These are phyloP conservation scores for Mugil cephalus DNA, from an alignment of 2,113 vertebrate genomes.

Conservation along the genomic window DNA sequence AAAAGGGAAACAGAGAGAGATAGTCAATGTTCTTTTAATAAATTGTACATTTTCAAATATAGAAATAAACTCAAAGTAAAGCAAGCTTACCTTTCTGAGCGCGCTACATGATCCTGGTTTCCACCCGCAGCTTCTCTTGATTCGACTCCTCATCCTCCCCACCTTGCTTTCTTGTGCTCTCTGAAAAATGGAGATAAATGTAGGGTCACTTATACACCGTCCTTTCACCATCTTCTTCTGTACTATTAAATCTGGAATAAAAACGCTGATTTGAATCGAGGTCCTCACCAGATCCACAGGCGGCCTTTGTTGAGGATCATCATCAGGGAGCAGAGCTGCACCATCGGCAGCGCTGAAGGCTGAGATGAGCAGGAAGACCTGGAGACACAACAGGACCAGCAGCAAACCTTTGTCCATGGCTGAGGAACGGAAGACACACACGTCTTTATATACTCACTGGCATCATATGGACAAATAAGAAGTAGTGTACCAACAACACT, in stretches of 20 bases:
- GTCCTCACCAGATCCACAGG: not conserved
- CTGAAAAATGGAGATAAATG: not conserved
- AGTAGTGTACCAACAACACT: accelerated
- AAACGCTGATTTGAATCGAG: not conserved
- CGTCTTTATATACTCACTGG: not conserved
- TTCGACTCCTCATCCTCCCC: no score
- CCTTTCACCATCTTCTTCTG: no score
- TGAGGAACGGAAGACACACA: not conserved
- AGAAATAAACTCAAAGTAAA: not conserved
- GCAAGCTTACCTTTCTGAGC: not conserved
- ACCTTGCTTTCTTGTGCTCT: no score
- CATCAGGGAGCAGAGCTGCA: not conserved
- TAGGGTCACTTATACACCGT: not conserved
- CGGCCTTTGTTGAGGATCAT: not conserved
- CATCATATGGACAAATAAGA: not conserved
- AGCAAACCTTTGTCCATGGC: constrained; percentile 51
- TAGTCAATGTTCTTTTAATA: no score
- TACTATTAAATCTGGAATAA: no score
- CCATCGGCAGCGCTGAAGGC: constrained; percentile 23
- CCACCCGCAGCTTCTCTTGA: not conserved
- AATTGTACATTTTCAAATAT: no score
- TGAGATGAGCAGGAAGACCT: constrained; percentile 56
- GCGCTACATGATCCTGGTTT: not conserved
- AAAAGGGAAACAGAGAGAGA: no score
- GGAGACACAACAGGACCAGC: constrained; percentile 58